Conservation (phyloP, 2,888 invertebrate genomes). For the Watsonalla cultraria region DNA sequence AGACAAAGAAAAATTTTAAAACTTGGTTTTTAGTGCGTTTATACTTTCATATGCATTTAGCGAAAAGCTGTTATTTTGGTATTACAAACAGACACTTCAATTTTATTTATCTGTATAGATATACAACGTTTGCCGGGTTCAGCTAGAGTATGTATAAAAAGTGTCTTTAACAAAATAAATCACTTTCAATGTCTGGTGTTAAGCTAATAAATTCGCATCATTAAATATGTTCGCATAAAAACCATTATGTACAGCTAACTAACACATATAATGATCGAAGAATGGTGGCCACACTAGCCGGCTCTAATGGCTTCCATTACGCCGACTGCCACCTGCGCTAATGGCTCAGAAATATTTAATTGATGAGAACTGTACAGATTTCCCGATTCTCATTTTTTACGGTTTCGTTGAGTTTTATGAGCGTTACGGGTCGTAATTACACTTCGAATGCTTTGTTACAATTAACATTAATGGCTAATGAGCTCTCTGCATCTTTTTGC, state of each 20-base stretch:
- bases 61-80: too few relatives aligned
- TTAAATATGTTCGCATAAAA: constrained; percentile 19
- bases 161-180: too few relatives aligned
- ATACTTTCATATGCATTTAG: too few relatives aligned
- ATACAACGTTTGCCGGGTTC: too few relatives aligned
- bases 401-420: constrained; percentile 37
- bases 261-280: constrained; percentile 35
- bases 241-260: constrained; percentile 33
- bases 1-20: too few relatives aligned
- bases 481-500: too few relatives aligned
- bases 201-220: constrained; percentile 13
- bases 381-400: constrained; percentile 58
- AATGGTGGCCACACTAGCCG: constrained; percentile 26
- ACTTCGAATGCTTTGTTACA: constrained; percentile 4
- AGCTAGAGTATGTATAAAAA: too few relatives aligned
- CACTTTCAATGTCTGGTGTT: not conserved
- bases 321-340: constrained; percentile 69
- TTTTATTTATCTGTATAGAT: too few relatives aligned
- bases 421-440: constrained; percentile 14
- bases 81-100: too few relatives aligned
- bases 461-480: not conserved
- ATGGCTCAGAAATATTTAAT: constrained; percentile 75
- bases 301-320: constrained; percentile 73
- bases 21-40: too few relatives aligned
- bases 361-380: constrained; percentile 63